Percentiles rank a stretch among this genome's conserved stretches.
These are phyloP conservation scores for Oostethus manadensis DNA, from an alignment of 2,113 vertebrate genomes.

Conservation along the genomic window DNA sequence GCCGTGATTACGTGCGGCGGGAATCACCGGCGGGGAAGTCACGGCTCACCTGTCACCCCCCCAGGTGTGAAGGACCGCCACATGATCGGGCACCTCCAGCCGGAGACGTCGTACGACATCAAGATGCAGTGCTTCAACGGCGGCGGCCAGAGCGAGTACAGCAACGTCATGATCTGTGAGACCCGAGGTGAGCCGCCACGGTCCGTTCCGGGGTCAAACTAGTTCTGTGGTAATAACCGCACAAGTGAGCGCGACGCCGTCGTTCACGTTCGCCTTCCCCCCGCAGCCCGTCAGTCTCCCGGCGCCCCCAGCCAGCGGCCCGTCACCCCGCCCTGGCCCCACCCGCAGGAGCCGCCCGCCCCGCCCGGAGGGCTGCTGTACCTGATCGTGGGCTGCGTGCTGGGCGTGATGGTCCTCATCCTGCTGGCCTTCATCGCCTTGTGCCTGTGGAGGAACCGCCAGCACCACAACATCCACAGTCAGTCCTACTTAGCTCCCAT, in stretches of 20 bases:
- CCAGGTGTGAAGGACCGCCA: slow-evolving; percentile 88
- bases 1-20: slow-evolving; percentile 15
- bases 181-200: slow-evolving; percentile 79
- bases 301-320: slow-evolving; percentile 70
- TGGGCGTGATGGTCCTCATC: slow-evolving; percentile 92
- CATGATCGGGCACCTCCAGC: slow-evolving; percentile 86
- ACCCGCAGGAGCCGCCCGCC: slow-evolving; percentile 64
- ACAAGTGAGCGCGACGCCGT: not conserved
- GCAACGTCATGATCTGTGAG: slow-evolving; percentile 97
- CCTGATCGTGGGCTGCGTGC: slow-evolving; percentile 86
- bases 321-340: slow-evolving; percentile 73
- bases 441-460: slow-evolving; percentile 92
- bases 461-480: slow-evolving; percentile 88
- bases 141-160: slow-evolving; percentile 88
- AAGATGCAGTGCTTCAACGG: slow-evolving; percentile 96
- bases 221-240: too few species aligned
- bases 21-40: slow-evolving; percentile 25
- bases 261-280: slow-evolving; percentile 5
- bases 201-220: too few species aligned
- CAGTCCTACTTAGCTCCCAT: too few species aligned
- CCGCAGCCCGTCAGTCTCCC: slow-evolving; percentile 79
- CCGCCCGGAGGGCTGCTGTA: slow-evolving; percentile 80
- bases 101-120: slow-evolving; percentile 92
- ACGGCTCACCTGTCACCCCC: slow-evolving; percentile 21
- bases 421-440: slow-evolving; percentile 90